Evolutionary conservation across 2,797 vertebrate genomes (phyloP).

Genomic region (Cynodonichthys magdalenae): DNA sequence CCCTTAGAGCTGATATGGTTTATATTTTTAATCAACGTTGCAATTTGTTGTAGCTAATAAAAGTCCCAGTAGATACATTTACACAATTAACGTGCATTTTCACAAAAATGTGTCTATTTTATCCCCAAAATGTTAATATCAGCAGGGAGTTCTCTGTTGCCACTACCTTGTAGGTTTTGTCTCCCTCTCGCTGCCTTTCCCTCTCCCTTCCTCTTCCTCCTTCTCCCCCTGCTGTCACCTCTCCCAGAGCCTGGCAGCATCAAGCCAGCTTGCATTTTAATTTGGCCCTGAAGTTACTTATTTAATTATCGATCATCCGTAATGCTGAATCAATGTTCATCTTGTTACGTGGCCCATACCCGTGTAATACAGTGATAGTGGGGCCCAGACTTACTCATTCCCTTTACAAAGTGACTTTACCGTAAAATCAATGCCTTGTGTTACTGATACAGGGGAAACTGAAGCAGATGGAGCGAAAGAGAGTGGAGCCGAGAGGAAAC

Average conservation of each 20-base stretch:
- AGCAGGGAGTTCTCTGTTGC: conserved; percentile 41
- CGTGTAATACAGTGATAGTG: conserved; percentile 98
- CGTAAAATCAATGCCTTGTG: conserved; percentile 96
- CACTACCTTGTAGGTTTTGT: conserved; percentile 19
- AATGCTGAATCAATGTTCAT: conserved; percentile 99
- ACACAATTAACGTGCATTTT: no score
- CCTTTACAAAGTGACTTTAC: conserved; percentile 97
- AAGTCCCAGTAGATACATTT: no score
- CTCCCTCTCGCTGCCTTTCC: conserved; percentile 16
- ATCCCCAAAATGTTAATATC: not conserved
- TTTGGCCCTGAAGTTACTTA: conserved; percentile 98
- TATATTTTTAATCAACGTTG: not conserved
- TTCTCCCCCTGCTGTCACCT: conserved; percentile 84
- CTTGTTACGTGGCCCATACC: conserved; percentile 97
- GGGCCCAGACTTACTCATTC: conserved; percentile 95
- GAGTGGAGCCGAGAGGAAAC: conserved; percentile 64
- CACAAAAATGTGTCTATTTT: not conserved
- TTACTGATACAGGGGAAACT: conserved; percentile 88
- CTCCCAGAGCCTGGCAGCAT: conserved; percentile 86
- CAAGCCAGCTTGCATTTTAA: conserved; percentile 96
- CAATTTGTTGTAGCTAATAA: no score
- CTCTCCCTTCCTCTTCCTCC: conserved; percentile 29
- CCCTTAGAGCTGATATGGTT: not conserved
- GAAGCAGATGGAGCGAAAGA: conserved; percentile 75
- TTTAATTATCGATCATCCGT: conserved; percentile 99